Evolutionary conservation across 2,888 invertebrate genomes (phyloP).

Genomic region (Lycaena phlaeas): DNA sequence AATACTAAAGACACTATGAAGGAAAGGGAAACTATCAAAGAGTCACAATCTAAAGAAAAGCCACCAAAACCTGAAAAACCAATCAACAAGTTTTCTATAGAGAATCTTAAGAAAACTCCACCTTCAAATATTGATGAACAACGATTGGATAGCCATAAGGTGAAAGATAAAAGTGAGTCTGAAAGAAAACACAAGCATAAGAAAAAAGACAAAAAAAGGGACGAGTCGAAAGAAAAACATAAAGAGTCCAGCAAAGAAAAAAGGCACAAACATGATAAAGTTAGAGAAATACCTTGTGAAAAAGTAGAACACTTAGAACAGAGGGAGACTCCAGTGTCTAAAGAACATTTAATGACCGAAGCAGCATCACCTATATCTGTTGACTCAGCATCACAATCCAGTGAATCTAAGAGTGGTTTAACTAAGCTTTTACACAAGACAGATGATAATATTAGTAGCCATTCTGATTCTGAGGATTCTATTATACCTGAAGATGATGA

Average conservation of each 20-base stretch:
- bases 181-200: constrained; percentile 75
- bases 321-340: constrained; percentile 51
- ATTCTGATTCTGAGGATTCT: constrained; percentile 63
- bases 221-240: constrained; percentile 76
- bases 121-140: constrained; percentile 46
- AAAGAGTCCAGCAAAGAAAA: constrained; percentile 68
- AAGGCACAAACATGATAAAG: constrained; percentile 71
- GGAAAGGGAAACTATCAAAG: constrained; percentile 45
- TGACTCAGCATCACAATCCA: constrained; percentile 66
- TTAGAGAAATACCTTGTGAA: constrained; percentile 56
- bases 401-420: constrained; percentile 55
- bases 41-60: constrained; percentile 50
- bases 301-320: constrained; percentile 62
- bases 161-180: constrained; percentile 64
- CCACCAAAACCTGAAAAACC: constrained; percentile 48
- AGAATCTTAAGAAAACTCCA: constrained; percentile 62
- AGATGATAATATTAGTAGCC: constrained; percentile 54
- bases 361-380: constrained; percentile 62
- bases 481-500: constrained; percentile 57
- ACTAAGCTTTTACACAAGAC: constrained; percentile 17
- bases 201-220: constrained; percentile 77
- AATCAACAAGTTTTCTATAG: constrained; percentile 61
- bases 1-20: constrained; percentile 47
- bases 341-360: constrained; percentile 50
- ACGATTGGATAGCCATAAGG: constrained; percentile 44